Percentiles rank a stretch among this genome's conserved stretches.
These are phyloP conservation scores for Gavia stellata DNA, from an alignment of 2,113 vertebrate genomes.

Conservation along the genomic window DNA sequence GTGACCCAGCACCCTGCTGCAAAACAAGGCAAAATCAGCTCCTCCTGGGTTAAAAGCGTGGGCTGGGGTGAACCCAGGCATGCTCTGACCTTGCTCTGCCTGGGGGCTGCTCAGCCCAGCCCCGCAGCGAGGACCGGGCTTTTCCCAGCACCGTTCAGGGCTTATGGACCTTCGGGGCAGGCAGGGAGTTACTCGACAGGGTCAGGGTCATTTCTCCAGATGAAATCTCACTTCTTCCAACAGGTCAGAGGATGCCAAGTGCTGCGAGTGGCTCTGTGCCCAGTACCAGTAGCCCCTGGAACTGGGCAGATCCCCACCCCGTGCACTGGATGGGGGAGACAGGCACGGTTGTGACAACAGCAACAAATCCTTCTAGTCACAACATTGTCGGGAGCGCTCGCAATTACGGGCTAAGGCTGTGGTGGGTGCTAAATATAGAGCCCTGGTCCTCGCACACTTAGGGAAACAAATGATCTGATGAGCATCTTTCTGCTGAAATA, in stretches of 20 bases:
- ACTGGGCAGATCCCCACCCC: accelerated
- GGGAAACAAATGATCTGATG: slow-evolving; percentile 54
- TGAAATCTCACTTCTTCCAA: not conserved
- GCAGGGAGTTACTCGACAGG: accelerated
- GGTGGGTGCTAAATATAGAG: slow-evolving; percentile 39
- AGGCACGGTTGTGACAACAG: not conserved
- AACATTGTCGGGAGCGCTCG: not conserved
- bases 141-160: not conserved
- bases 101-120: not conserved
- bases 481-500: slow-evolving; percentile 29
- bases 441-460: not conserved
- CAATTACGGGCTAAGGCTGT: not conserved
- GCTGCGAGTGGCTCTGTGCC: not conserved
- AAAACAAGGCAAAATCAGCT: not conserved
- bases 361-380: not conserved
- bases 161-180: not conserved
- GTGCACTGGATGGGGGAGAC: not conserved
- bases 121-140: accelerated
- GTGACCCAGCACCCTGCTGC: not conserved
- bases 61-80: not conserved
- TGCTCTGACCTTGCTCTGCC: not conserved
- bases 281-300: not conserved
- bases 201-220: accelerated
- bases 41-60: not conserved
- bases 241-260: not conserved